Base-by-base conservation (phyloP, 2,113 vertebrate genomes). In the Brachirus orientalis region DNA sequence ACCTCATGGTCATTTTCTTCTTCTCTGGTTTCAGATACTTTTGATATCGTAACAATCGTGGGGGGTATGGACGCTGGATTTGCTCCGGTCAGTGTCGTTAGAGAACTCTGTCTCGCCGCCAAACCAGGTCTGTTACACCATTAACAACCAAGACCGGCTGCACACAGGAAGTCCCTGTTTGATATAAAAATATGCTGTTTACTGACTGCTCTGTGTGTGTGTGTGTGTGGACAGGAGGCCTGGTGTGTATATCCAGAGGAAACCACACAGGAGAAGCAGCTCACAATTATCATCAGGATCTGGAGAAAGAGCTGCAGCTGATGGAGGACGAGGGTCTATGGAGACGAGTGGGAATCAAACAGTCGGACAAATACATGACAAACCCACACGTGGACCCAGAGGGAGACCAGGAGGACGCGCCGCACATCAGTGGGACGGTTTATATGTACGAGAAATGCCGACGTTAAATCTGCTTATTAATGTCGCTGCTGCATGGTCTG, bases 271-370 rank as follows among this genome's bases (percentile, higher is more conserved):
- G 19, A 2, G 28, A 16, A 2, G n/a, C 20, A 1, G 22, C 17
- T 7, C 14, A 51, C 7, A 8, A 8, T 0, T 76, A 57, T 58
- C 48, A 9, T 10, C 1, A 1, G 44, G 8, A 14, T 0, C 28
- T 83, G 72, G 45, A 83, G 44, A 1, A 1, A 3, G 76, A 79
- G 72, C 48, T 79, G 44, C 48, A 48, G 38, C 63, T 18, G 68
- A 79, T 83, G 76, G 55, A 72, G 63, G 59, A 69, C 5, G 68
- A 72, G 20, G 72, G 60, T 0, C 68, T 83, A 50, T 83, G 72
- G 81, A 76, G 3, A 2, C 50, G 0, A 0, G 60, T 63, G 1
- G 52, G 35, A 0, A 7, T 33, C 20, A 14, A 13, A 3, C 2
- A 12, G 6, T 7, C 3, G 1, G 20, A 63, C 17, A 18, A 5